These are phyloP conservation scores for Entelurus aequoreus DNA, from an alignment of 2,113 vertebrate genomes.

Conservation along the genomic window DNA sequence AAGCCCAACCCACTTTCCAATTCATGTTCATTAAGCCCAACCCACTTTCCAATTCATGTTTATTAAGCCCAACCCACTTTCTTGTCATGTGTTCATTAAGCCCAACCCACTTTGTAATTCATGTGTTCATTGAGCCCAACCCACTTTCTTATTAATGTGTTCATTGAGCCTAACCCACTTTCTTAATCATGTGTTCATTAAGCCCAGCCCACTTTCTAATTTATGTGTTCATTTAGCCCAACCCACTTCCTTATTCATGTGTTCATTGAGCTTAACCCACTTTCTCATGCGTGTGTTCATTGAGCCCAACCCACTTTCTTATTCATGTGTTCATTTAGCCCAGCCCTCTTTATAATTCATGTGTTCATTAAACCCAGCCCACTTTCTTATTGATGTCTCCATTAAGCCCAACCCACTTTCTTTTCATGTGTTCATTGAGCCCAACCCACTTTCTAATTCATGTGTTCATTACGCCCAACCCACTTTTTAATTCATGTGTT, in stretches of 20 bases:
- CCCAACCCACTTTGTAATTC: too few species aligned
- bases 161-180: too few species aligned
- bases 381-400: conserved; percentile 67
- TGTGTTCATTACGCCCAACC: conserved; percentile 78
- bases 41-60: too few species aligned
- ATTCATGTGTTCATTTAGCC: conserved; percentile 73
- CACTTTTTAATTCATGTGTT: conserved; percentile 64
- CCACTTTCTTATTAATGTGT: too few species aligned
- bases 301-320: conserved; percentile 59
- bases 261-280: conserved; percentile 34
- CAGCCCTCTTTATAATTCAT: conserved; percentile 58
- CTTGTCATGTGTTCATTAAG: too few species aligned
- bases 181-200: too few species aligned
- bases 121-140: too few species aligned
- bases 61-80: too few species aligned
- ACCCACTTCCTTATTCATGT: too few species aligned
- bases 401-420: conserved; percentile 64
- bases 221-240: too few species aligned
- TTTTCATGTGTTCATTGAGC: conserved; percentile 71
- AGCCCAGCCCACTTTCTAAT: too few species aligned
- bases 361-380: conserved; percentile 78
- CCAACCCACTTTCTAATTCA: conserved; percentile 58
- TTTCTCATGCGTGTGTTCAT: too few species aligned
- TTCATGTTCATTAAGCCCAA: conserved; percentile 31
- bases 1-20: conserved; percentile 59